Evolutionary conservation across 2,113 vertebrate genomes (phyloP).

Genomic region (Natator depressus): DNA sequence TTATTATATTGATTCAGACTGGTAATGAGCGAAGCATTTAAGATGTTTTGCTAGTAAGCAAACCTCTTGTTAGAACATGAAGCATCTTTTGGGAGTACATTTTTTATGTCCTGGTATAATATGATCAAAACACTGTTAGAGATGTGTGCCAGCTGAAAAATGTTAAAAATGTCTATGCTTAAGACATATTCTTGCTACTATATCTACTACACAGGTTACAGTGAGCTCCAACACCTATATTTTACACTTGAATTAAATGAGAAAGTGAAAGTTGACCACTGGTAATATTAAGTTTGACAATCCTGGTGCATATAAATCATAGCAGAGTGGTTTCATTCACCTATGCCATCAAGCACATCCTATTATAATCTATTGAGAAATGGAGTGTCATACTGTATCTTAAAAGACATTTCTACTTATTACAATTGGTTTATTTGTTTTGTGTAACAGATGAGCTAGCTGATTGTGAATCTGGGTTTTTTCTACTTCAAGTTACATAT

Average conservation of each 20-base stretch:
- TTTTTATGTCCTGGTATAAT: constrained; percentile 39
- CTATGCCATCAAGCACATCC: constrained; percentile 29
- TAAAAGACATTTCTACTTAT: constrained; percentile 38
- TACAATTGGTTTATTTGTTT: constrained; percentile 7
- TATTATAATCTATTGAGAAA: constrained; percentile 56
- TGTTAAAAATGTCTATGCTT: constrained; percentile 10
- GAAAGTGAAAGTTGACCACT: constrained; percentile 38
- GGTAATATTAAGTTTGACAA: constrained; percentile 44
- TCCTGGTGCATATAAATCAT: constrained; percentile 22
- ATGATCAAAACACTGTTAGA: constrained; percentile 44
- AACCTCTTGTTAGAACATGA: constrained; percentile 24
- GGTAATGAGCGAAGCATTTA: background rate
- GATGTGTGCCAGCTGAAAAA: constrained; percentile 41
- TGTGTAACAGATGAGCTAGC: background rate
- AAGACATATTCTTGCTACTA: constrained; percentile 14
- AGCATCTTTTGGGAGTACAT: constrained; percentile 13
- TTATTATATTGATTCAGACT: background rate
- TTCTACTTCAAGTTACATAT: background rate
- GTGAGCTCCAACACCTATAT: constrained; percentile 54
- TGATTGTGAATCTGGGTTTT: background rate
- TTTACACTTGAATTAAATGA: constrained; percentile 36
- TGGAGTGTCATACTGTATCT: background rate
- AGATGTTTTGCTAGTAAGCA: constrained; percentile 16
- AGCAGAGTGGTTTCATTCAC: constrained; percentile 53
- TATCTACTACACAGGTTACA: background rate